These are phyloP conservation scores for Orthosia gothica DNA, from an alignment of 2,888 invertebrate species.

Conservation along the genomic window DNA sequence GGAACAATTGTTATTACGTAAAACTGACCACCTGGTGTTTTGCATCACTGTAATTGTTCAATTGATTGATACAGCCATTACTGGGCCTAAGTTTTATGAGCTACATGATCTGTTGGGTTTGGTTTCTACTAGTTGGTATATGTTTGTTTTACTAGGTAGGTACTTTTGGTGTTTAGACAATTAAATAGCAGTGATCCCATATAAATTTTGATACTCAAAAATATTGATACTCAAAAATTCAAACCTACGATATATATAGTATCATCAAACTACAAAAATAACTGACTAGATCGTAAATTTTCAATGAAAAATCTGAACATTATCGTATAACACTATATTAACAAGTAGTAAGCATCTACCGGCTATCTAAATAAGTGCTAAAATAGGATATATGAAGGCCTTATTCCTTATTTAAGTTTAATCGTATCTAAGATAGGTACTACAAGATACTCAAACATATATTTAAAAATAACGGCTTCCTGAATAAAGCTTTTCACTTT, in stretches of 20 bases:
- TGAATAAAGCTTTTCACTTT: slow-evolving; percentile 21
- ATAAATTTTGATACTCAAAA: background rate
- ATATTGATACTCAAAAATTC: background rate
- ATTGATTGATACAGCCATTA: slow-evolving; percentile 82
- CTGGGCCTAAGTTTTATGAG: slow-evolving; percentile 69
- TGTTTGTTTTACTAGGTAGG: slow-evolving; percentile 17
- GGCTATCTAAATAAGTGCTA: background rate
- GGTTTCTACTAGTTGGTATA: slow-evolving; percentile 21
- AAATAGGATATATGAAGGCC: background rate
- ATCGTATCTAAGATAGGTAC: background rate
- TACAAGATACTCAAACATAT: slow-evolving; percentile 4
- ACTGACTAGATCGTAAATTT: background rate
- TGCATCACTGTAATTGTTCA: slow-evolving; percentile 80
- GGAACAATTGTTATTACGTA: slow-evolving; percentile 80
- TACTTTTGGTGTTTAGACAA: background rate
- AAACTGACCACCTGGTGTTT: slow-evolving; percentile 83
- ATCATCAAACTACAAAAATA: background rate
- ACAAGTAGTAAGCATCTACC: background rate
- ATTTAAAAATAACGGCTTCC: slow-evolving; percentile 23
- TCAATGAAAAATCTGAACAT: background rate
- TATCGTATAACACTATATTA: background rate
- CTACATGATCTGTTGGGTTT: slow-evolving; percentile 54
- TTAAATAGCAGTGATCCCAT: background rate
- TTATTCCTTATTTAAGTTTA: background rate
- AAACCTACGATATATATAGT: too few species aligned